Base-by-base conservation (phyloP, 1,140 invertebrate genomes). In the Pemphigus obesinymphae region DNA sequence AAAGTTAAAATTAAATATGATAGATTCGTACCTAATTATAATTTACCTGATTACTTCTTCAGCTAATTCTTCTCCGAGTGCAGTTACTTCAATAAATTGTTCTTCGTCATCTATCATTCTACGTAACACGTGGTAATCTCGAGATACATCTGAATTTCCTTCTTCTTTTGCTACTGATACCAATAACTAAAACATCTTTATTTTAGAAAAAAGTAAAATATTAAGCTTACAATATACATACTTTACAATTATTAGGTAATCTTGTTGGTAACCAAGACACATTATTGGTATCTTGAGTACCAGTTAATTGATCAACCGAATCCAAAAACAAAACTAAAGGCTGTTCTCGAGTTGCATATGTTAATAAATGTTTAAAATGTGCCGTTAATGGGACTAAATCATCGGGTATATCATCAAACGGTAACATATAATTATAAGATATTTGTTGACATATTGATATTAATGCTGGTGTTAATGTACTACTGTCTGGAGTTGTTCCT, bases 361-460 rank as follows among this genome's bases (percentile, higher is more conserved):
- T 95, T 61, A 99, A 88, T 37, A 99, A 89, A 85, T 97, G 93
- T 88, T 99, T 99, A 87, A 99, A 97, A 87, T 98, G 93, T 15
- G 96, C 96, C 29, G 96, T 97, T 15, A 99, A 88, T 11, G 96
- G 97, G 20, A 98, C 96, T 82, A 99, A 87, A 87, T 99, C 97
- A 85, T 97, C 96, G 0, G 97, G 97, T 81, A 98, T 97, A 66
- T 95, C 93, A 85, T 97, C 96, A 86, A 96, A 95, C 0, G 95
- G 92, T 82, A 97, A 88, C 89, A 93, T 96, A 86, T 96, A 98
- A 86, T 99, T 97, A 88, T 97, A 97, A 0, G 94, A 96, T 83
- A 99, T 96, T 90, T 96, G 95, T 86, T 97, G 95, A 88, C 97
- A 98, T 83, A 99, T 94, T 70, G 96, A 98, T 82, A 96, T 96